phyloP scores from a whole-genome alignment of 2,888 invertebrate genomes.

The Strigamia transsilvanica region DNA sequence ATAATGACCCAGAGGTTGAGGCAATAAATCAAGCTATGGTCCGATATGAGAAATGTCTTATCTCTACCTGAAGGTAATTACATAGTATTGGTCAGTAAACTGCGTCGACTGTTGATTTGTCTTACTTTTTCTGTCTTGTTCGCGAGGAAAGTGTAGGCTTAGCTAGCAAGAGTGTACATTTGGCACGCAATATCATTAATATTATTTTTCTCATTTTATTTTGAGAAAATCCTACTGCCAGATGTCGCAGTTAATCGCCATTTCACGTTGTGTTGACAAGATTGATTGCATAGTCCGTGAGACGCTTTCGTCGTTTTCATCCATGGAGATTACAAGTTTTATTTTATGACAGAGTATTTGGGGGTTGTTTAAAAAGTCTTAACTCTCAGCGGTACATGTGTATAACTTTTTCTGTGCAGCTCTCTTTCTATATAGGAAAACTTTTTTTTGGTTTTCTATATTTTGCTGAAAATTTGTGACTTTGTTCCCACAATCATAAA shows the following conservation, averaged over 20 bases:
- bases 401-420: too few species aligned
- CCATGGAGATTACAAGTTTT: slow-evolving; percentile 31
- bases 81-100: slow-evolving; percentile 42
- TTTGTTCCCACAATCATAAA: too few species aligned
- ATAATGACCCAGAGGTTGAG: slow-evolving; percentile 42
- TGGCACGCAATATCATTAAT: slow-evolving; percentile 31
- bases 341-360: slow-evolving; percentile 2
- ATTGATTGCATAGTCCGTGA: slow-evolving; percentile 12
- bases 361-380: not conserved
- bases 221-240: slow-evolving; percentile 46
- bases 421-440: too few species aligned
- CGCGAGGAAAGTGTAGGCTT: not conserved
- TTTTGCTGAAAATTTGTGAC: too few species aligned
- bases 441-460: too few species aligned
- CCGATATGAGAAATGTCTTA: slow-evolving; percentile 43
- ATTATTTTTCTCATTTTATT: slow-evolving; percentile 32
- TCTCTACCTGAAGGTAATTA: slow-evolving; percentile 28
- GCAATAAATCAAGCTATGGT: slow-evolving; percentile 25
- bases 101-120: not conserved
- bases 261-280: slow-evolving; percentile 41
- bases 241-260: slow-evolving; percentile 41
- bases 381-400: too few species aligned
- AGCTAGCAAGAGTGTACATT: not conserved
- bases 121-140: not conserved
- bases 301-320: slow-evolving; percentile 45